Conservation (phyloP, 2,888 invertebrate genomes). For the Morinoia aosen region DNA sequence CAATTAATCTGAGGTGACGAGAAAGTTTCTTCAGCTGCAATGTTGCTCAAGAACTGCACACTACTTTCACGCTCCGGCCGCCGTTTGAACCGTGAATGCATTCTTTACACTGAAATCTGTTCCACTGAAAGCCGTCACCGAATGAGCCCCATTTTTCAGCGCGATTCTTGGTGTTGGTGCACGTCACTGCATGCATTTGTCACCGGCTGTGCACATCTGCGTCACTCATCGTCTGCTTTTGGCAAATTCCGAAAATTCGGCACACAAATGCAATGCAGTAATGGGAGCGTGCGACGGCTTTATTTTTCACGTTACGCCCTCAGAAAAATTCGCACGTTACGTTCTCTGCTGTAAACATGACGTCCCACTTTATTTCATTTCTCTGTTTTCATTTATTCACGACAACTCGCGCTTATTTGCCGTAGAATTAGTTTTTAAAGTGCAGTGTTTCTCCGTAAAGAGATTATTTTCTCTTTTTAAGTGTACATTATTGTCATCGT, state of each 20-base stretch:
- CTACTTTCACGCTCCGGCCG: background rate
- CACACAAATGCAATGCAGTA: background rate
- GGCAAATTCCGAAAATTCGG: background rate
- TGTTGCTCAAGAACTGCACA: conserved; percentile 12
- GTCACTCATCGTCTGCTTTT: background rate
- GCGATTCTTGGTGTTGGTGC: background rate
- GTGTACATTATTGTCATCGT: background rate
- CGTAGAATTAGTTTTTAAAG: background rate
- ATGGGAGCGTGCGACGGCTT: background rate
- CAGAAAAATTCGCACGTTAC: background rate
- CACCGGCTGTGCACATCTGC: background rate
- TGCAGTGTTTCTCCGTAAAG: background rate
- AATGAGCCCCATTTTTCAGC: background rate
- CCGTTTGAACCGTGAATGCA: conserved; percentile 17
- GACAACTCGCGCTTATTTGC: background rate
- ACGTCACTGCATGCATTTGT: background rate
- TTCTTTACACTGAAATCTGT: conserved; percentile 4
- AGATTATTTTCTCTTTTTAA: background rate
- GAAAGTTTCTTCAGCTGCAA: background rate
- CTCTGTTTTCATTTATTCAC: background rate
- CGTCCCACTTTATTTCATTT: background rate
- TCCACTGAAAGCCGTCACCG: background rate
- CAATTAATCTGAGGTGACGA: background rate
- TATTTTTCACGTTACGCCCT: background rate
- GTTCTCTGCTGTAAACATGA: background rate